Percentiles rank a stretch among this genome's conserved stretches.
Conservation (phyloP, 1,140 invertebrate genomes). For the Drosophila mauritiana region DNA sequence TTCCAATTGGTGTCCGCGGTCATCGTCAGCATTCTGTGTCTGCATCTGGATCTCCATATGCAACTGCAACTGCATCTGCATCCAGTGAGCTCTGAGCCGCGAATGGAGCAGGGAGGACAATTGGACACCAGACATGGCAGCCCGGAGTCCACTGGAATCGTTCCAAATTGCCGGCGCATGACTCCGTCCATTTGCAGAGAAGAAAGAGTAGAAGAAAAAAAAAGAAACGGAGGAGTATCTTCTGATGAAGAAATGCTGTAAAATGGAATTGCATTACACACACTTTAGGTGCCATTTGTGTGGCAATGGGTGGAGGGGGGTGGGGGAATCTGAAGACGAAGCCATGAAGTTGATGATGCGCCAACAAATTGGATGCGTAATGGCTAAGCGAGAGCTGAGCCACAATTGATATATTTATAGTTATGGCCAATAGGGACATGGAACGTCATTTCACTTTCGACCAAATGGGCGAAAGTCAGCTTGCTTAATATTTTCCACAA, state of each 20-base stretch:
- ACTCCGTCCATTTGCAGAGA: conserved; percentile 28
- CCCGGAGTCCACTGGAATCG: conserved; percentile 45
- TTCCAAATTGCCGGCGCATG: conserved; percentile 67
- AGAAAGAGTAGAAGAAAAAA: conserved; percentile 12
- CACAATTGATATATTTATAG: conserved; percentile 41
- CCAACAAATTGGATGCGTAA: conserved; percentile 62
- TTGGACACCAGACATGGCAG: conserved; percentile 17
- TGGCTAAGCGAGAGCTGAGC: conserved; percentile 26
- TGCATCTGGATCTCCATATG: conserved; percentile 11
- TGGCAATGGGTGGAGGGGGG: not conserved
- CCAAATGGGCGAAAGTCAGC: conserved; percentile 37
- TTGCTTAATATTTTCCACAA: conserved; percentile 19
- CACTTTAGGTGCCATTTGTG: conserved; percentile 59
- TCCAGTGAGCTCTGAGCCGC: conserved; percentile 3
- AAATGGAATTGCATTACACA: conserved; percentile 72
- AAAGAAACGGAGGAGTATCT: not conserved
- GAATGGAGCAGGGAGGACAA: not conserved
- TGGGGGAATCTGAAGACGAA: conserved; percentile 1
- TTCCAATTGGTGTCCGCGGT: conserved; percentile 49
- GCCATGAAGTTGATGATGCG: conserved; percentile 47
- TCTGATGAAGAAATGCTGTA: conserved; percentile 56
- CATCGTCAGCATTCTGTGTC: conserved; percentile 24
- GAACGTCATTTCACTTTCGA: conserved; percentile 10
- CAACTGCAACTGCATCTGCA: conserved; percentile 19
- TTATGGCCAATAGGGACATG: conserved; percentile 30